A percentile compares a stretch with the other conserved stretches of the same genome.
These are phyloP conservation scores for Rissa tridactyla DNA, from an alignment of 2,113 vertebrate genomes.

Conservation along the genomic window DNA sequence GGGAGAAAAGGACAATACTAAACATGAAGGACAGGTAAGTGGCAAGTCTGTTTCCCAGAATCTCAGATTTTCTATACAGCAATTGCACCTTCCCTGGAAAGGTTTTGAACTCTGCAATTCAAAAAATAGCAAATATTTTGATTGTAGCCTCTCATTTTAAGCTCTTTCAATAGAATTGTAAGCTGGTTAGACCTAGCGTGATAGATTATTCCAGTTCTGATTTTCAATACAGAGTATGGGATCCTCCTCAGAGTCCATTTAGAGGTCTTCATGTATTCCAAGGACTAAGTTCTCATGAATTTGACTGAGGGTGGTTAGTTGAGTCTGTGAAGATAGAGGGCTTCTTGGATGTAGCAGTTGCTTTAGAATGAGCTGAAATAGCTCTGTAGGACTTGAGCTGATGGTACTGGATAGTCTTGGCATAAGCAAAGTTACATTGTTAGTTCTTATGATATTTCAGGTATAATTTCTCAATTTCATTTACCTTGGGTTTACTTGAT, in stretches of 20 bases:
- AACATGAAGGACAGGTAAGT: neutral
- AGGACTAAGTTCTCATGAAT: neutral
- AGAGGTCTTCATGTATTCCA: neutral
- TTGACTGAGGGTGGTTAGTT: neutral
- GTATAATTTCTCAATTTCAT: neutral
- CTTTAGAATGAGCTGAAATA: neutral
- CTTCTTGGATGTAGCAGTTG: neutral
- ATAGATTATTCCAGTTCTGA: neutral
- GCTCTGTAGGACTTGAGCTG: neutral
- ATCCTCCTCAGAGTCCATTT: neutral
- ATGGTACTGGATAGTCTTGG: neutral
- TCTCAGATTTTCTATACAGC: no score
- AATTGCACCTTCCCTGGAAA: no score
- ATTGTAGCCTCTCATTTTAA: neutral
- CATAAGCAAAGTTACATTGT: neutral
- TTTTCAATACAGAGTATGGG: neutral
- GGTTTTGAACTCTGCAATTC: no score
- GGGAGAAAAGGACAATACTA: neutral
- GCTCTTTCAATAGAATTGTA: neutral
- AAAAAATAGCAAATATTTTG: neutral
- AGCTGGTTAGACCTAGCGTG: neutral
- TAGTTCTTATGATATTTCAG: neutral
- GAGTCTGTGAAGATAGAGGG: neutral
- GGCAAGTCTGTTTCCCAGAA: no score
- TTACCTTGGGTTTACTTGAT: neutral